phyloP scores from a whole-genome alignment of 2,113 vertebrate species.

The Pogonocichla stellata region DNA sequence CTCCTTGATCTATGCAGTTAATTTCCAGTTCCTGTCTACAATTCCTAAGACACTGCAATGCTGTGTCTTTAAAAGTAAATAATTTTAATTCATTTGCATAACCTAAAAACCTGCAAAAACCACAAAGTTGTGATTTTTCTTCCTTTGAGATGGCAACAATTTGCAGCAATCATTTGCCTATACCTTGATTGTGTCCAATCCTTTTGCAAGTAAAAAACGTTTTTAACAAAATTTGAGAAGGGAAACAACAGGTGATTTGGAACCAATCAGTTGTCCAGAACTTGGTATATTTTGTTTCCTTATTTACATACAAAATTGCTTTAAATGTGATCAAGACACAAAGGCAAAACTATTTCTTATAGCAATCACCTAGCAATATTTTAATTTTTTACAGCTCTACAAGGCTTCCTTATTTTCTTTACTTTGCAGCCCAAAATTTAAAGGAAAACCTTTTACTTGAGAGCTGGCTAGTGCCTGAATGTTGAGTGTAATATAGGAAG shows the following conservation, averaged over 20 bases:
- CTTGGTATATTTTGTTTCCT: background rate
- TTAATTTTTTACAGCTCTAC: background rate
- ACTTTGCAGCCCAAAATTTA: background rate
- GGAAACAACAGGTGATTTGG: background rate
- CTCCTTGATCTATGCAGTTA: background rate
- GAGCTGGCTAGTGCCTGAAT: background rate
- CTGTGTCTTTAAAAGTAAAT: background rate
- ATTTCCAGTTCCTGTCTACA: background rate
- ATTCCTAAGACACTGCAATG: background rate
- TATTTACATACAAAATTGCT: background rate
- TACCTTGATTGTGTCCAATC: background rate
- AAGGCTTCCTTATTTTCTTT: background rate
- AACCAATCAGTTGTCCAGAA: background rate
- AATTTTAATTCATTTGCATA: background rate
- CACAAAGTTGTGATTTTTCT: background rate
- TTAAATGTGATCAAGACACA: background rate
- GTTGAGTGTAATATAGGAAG: accelerated
- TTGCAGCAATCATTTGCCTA: background rate
- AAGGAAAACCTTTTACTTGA: background rate
- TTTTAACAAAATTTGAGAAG: background rate
- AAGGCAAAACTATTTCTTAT: background rate
- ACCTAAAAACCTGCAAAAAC: background rate
- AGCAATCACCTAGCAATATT: background rate
- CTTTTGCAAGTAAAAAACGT: background rate
- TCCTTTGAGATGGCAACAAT: background rate